Conservation (phyloP, 2,797 vertebrate genomes). For the Schizopygopsis pylzovi region DNA sequence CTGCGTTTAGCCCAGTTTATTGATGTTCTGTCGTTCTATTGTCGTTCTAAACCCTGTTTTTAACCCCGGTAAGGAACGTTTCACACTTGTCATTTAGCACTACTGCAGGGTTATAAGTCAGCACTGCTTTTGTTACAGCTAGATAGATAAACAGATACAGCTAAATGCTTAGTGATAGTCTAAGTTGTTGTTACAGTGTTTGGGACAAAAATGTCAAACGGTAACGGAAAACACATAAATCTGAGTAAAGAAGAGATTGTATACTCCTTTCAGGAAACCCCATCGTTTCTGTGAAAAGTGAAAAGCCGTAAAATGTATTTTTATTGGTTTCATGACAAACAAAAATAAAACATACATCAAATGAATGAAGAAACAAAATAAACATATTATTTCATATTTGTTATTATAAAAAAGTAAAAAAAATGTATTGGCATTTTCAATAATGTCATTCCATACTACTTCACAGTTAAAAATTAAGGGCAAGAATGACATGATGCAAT, state of each 20-base stretch:
- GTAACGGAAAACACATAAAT: not conserved
- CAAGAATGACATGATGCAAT: slow-evolving; percentile 40
- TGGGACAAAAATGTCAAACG: not conserved
- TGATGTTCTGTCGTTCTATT: not conserved
- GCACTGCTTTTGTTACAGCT: not conserved
- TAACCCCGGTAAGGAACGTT: not conserved
- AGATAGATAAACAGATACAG: not conserved
- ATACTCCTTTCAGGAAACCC: not conserved
- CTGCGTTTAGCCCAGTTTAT: not conserved
- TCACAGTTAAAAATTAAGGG: slow-evolving; percentile 11
- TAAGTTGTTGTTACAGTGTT: not conserved
- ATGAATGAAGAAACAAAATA: not conserved
- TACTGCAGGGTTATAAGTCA: not conserved
- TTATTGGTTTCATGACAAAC: not conserved
- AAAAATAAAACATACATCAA: not conserved
- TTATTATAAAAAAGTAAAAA: not conserved
- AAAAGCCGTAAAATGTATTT: not conserved
- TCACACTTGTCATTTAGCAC: not conserved
- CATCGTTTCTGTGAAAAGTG: not conserved
- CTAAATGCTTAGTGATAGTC: not conserved
- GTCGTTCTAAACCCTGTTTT: not conserved
- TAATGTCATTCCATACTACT: not conserved
- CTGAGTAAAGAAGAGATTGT: not conserved
- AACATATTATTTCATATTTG: not conserved
- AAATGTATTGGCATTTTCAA: not conserved